Conservation (phyloP, 2,797 vertebrate genomes). For the Emydoidea blandingii region DNA sequence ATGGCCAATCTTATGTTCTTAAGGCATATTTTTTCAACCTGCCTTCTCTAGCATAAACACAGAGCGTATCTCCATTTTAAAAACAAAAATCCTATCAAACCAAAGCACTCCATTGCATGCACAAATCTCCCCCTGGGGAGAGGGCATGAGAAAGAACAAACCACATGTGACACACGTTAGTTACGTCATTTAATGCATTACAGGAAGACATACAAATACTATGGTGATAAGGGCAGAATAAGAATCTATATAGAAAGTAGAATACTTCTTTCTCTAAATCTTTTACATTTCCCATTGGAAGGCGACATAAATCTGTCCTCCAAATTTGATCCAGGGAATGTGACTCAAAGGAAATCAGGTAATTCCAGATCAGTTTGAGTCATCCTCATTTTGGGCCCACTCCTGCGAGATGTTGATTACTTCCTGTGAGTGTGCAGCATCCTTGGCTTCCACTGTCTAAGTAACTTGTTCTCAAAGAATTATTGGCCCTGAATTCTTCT, state of each 20-base stretch:
- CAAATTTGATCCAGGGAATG: background rate
- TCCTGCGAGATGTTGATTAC: background rate
- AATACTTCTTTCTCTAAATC: background rate
- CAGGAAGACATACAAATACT: background rate
- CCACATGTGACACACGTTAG: background rate
- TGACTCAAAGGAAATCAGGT: background rate
- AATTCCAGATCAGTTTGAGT: background rate
- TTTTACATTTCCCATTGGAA: background rate
- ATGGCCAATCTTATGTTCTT: background rate
- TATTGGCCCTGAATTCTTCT: background rate
- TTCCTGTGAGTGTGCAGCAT: background rate
- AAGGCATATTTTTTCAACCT: background rate
- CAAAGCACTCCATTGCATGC: background rate
- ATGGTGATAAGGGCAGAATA: background rate
- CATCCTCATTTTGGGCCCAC: background rate
- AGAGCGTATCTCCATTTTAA: background rate
- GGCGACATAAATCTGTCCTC: background rate
- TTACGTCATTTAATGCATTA: background rate
- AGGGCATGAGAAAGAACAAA: background rate
- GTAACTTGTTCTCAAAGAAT: background rate
- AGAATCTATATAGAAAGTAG: background rate
- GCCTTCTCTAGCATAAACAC: background rate
- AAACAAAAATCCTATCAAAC: background rate
- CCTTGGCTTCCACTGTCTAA: constrained; percentile 32
- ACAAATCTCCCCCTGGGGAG: background rate